Conservation (phyloP, 2,888 invertebrate genomes). For the Yponomeuta sedellus region DNA sequence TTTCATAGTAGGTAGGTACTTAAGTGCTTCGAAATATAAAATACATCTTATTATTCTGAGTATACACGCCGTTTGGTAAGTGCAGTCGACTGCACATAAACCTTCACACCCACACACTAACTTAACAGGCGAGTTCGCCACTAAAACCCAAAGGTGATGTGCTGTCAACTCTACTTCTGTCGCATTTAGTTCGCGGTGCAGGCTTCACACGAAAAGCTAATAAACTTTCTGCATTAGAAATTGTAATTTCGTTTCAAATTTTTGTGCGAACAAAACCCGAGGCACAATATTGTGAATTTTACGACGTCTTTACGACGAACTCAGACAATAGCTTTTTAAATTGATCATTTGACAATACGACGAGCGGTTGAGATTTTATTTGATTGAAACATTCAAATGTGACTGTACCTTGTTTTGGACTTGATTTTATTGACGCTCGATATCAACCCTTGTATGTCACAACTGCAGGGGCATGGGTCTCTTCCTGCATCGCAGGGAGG, state of each 20-base stretch:
- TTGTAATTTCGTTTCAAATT: not conserved
- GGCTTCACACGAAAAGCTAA: not conserved
- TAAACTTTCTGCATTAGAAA: slow-evolving; percentile 3
- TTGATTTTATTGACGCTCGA: too few relatives aligned
- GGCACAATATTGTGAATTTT: not conserved
- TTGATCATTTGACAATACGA: not conserved
- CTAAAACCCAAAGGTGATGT: too few relatives aligned
- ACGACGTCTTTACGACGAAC: not conserved
- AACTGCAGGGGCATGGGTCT: too few relatives aligned
- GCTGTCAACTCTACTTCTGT: not conserved
- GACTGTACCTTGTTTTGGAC: too few relatives aligned
- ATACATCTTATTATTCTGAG: too few relatives aligned
- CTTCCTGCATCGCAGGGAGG: too few relatives aligned
- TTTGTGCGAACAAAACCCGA: not conserved
- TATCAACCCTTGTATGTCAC: too few relatives aligned
- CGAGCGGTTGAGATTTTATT: not conserved
- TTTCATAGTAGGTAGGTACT: too few relatives aligned
- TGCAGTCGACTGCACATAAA: not conserved
- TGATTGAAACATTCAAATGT: not conserved
- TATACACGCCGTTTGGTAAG: too few relatives aligned
- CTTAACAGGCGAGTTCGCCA: too few relatives aligned
- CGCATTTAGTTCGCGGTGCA: not conserved
- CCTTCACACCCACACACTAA: too few relatives aligned
- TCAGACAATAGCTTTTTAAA: not conserved
- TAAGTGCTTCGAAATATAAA: too few relatives aligned